Evolutionary conservation across 2,113 vertebrate species (phyloP).

Genomic region (Prochilodus magdalenae): DNA sequence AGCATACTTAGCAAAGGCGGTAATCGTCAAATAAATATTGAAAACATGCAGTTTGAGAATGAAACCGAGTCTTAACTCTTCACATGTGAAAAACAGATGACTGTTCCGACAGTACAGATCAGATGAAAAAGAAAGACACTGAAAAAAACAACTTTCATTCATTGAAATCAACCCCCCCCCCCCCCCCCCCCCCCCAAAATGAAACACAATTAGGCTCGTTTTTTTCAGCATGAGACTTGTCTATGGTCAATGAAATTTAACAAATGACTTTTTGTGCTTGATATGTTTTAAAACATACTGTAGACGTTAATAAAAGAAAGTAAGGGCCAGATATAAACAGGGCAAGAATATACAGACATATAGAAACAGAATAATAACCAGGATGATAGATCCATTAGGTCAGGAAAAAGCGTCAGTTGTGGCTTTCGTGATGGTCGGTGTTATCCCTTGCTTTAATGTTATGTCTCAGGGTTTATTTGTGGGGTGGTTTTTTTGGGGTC

Average conservation of each 20-base stretch:
- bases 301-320: conserved; percentile 84
- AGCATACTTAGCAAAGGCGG: conserved; percentile 79
- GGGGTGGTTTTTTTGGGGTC: conserved; percentile 34
- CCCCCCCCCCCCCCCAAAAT: too few species aligned
- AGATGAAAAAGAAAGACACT: neutral
- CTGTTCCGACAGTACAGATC: conserved; percentile 55
- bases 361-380: conserved; percentile 80
- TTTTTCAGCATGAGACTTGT: conserved; percentile 93
- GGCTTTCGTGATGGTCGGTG: conserved; percentile 58
- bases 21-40: conserved; percentile 68
- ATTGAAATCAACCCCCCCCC: conserved; percentile 23
- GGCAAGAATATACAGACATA: conserved; percentile 89
- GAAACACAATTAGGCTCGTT: conserved; percentile 66
- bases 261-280: conserved; percentile 98
- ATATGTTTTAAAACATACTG: conserved; percentile 71
- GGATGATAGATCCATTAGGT: conserved; percentile 77
- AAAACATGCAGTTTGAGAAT: conserved; percentile 63
- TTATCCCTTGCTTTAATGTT: conserved; percentile 53
- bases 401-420: conserved; percentile 49
- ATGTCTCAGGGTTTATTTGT: conserved; percentile 35
- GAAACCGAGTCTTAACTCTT: conserved; percentile 59
- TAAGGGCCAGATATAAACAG: conserved; percentile 81
- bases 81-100: conserved; percentile 57
- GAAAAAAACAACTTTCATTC: conserved; percentile 15
- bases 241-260: conserved; percentile 90